A percentile compares a stretch with the other conserved stretches of the same genome.
Conservation (phyloP, 2,797 vertebrate genomes). For the Uromys caudimaculatus region DNA sequence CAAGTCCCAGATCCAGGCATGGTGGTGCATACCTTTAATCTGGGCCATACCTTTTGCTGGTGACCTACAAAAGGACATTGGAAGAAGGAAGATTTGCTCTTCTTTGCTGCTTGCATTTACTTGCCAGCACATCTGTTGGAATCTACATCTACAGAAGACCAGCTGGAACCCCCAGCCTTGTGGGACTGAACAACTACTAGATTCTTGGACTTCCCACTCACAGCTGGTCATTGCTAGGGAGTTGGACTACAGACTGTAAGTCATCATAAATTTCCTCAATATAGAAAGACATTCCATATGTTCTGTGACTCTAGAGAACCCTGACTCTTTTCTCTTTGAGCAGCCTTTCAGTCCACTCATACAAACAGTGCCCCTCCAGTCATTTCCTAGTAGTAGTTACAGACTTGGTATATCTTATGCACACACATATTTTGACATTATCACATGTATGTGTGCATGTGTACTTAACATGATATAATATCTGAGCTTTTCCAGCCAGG, state of each 20-base stretch:
- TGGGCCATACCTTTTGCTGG: too few species aligned
- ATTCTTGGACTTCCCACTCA: too few species aligned
- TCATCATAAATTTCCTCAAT: neutral
- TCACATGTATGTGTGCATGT: neutral
- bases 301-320: neutral
- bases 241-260: neutral
- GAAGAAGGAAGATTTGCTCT: too few species aligned
- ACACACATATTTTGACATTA: neutral
- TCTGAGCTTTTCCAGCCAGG: neutral
- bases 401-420: neutral
- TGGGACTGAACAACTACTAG: too few species aligned
- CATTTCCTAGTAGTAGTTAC: neutral
- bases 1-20: too few species aligned
- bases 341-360: neutral
- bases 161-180: too few species aligned
- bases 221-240: neutral
- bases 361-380: neutral
- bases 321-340: neutral
- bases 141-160: too few species aligned
- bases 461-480: accelerated
- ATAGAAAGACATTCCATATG: neutral
- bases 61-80: too few species aligned
- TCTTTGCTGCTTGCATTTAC: too few species aligned
- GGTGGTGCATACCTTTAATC: too few species aligned
- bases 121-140: too few species aligned